Evolutionary conservation across 2,113 vertebrate species (phyloP), one percentile per base, ranked within the genome.

Genomic region (Corythaeola cristata): DNA sequence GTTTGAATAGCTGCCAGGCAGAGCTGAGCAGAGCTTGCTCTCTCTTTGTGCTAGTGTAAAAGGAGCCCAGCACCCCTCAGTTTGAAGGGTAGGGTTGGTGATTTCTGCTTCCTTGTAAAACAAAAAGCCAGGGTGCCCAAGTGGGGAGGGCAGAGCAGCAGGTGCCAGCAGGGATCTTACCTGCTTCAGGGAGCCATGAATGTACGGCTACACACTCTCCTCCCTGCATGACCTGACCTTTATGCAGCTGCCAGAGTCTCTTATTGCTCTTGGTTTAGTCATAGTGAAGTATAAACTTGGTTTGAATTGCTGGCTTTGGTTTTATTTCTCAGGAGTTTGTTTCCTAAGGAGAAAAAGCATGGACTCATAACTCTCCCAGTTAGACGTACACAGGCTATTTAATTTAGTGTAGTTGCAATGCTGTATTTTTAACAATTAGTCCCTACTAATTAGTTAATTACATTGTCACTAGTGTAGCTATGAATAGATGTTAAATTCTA

Each of bases 361-460:
- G 49, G 45, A 79, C 62, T 82, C 62, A 9, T 35, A 93, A 81
- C 44, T 84, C 45, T 56, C 37, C 35, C 63, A 53, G 69, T 64
- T 72, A 66, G 60, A 93, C 69, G 53, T 68, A 44, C 53, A 72
- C 19, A 85, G 69, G 74, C 58, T 87, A 79, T 85, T 92, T 89
- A 77, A 86, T 92, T 94, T 68, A 69, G 24, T 55, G 55, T 55
- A 88, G 75, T 30, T 96, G 82, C 72, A 91, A 89, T 82, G 50
- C 66, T 1, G 4, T 89, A 50, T 85, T 95, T 90, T 88, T 92
- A 92, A 60, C 76, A 94, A 96, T 97, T 96, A 93, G 81, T 82
- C 27, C 15, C 35, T 69, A 45, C 88, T 96, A 97, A 96, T 96
- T 95, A 91, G 37, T 82, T 93, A 95, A 96, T 95, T 95, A 89